phyloP scores from a whole-genome alignment of 2,797 vertebrate genomes.

The Botia almorhae region DNA sequence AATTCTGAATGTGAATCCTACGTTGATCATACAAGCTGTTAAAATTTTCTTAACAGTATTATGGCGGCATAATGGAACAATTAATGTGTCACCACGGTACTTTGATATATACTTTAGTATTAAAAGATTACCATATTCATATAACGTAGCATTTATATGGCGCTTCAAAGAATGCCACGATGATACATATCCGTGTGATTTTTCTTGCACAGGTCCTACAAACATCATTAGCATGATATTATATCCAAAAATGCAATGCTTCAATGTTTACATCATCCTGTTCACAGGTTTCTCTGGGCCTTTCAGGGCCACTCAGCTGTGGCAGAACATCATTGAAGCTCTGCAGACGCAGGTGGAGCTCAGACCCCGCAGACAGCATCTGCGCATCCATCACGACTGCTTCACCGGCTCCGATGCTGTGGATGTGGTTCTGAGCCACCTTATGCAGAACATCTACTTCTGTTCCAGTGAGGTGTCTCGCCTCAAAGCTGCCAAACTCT shows the following conservation, averaged over 20 bases:
- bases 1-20: too few species aligned
- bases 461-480: constrained; percentile 83
- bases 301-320: constrained; percentile 86
- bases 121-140: not conserved
- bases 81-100: not conserved
- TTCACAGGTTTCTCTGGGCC: constrained; percentile 74
- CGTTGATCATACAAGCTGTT: too few species aligned
- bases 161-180: not conserved
- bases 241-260: not conserved
- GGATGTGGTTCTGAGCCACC: constrained; percentile 84
- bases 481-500: constrained; percentile 84
- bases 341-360: constrained; percentile 84
- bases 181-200: not conserved
- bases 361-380: constrained; percentile 76
- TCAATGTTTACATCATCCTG: not conserved
- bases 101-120: not conserved
- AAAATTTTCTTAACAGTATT: too few species aligned
- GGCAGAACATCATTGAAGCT: constrained; percentile 84
- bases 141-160: not conserved
- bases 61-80: too few species aligned
- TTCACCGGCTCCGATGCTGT: constrained; percentile 86
- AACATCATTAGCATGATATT: too few species aligned
- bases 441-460: constrained; percentile 87
- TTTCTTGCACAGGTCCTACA: too few species aligned
- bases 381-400: constrained; percentile 77